A percentile compares a stretch with the other conserved stretches of the same genome.
Conservation (phyloP, 2,797 vertebrate species). For the Sebastes iracundus region DNA sequence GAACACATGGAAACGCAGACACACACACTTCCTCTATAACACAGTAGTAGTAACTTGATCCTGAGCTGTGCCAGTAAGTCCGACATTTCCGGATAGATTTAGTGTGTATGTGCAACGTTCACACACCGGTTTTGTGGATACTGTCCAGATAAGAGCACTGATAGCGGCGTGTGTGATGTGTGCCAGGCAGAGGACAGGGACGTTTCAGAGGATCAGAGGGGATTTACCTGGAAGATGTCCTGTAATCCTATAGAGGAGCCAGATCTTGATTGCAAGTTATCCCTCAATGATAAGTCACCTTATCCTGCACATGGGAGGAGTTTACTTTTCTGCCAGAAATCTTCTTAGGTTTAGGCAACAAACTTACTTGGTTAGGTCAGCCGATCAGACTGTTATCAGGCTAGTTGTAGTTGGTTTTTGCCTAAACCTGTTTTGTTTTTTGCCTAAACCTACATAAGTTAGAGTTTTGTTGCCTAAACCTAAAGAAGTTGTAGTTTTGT, state of each 20-base stretch:
- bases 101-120: conserved; percentile 37
- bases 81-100: conserved; percentile 64
- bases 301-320: not conserved
- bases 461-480: too few relatives aligned
- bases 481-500: accelerated
- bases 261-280: not conserved
- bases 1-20: conserved; percentile 24
- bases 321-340: not conserved
- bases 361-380: not conserved
- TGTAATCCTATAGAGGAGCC: not conserved
- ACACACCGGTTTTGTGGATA: conserved; percentile 30
- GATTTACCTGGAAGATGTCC: conserved; percentile 10
- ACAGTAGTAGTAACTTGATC: conserved; percentile 66
- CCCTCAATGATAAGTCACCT: not conserved
- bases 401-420: too few relatives aligned
- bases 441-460: too few relatives aligned
- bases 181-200: not conserved
- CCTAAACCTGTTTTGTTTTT: too few relatives aligned
- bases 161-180: conserved; percentile 7
- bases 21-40: conserved; percentile 40
- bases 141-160: conserved; percentile 32
- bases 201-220: not conserved
- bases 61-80: conserved; percentile 71
- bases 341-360: not conserved
- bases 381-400: too few relatives aligned